These are phyloP conservation scores for Mesodorylaimus sp. DNA, from an alignment of 2,888 invertebrate species.

Conservation along the genomic window DNA sequence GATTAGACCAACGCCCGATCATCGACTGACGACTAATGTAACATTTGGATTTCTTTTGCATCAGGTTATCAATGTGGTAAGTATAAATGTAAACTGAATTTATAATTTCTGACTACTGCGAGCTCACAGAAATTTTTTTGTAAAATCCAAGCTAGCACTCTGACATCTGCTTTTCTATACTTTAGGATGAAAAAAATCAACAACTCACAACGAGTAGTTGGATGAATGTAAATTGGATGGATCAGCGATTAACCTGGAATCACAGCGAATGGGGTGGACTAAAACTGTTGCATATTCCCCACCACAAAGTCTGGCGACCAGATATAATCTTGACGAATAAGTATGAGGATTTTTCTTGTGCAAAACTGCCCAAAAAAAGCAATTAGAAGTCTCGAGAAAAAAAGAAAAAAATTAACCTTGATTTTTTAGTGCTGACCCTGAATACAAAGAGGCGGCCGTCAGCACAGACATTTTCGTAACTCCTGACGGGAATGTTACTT, in stretches of 20 bases:
- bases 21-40: constrained; percentile 41
- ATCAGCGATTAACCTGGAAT: constrained; percentile 15
- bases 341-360: no score
- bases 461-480: constrained; percentile 41
- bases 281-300: constrained; percentile 25
- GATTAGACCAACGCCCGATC: neutral
- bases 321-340: constrained; percentile 28
- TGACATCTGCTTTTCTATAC: no score
- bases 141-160: neutral
- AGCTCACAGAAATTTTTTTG: neutral
- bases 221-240: constrained; percentile 29
- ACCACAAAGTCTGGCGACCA: constrained; percentile 25
- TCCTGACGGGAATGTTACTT: constrained; percentile 40
- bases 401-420: neutral
- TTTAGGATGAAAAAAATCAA: constrained; percentile 28
- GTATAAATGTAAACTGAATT: constrained; percentile 25
- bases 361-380: neutral
- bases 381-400: neutral
- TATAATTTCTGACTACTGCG: neutral
- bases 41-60: constrained; percentile 62
- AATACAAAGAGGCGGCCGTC: constrained; percentile 33
- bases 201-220: constrained; percentile 26
- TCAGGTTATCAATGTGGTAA: constrained; percentile 67
- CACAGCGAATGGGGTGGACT: constrained; percentile 14
- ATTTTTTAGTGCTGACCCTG: constrained; percentile 30